Conservation (phyloP, 2,888 invertebrate species). For the Barypeithes pellucidus region DNA sequence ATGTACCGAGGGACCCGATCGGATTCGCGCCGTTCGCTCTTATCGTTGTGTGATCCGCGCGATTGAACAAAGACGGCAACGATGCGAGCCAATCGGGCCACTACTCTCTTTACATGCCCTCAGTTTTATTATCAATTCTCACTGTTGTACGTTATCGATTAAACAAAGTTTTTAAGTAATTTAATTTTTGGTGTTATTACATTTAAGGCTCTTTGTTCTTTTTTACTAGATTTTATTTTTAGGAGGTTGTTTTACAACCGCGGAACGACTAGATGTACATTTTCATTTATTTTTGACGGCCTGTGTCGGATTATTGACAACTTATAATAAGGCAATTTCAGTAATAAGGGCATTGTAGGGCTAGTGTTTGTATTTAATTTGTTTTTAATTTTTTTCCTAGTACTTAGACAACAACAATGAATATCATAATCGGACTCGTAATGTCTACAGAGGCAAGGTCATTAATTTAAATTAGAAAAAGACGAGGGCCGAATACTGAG, state of each 20-base stretch:
- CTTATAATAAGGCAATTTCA: too few species aligned
- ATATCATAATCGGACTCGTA: too few species aligned
- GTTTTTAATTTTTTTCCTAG: too few species aligned
- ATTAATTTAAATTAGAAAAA: too few species aligned
- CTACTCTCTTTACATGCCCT: conserved; percentile 40
- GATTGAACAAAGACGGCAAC: background rate
- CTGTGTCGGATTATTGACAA: conserved; percentile 1
- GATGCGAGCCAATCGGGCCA: background rate
- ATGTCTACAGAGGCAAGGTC: too few species aligned
- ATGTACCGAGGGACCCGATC: background rate
- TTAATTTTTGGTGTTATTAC: conserved; percentile 63
- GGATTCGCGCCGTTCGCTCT: background rate
- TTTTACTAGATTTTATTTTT: conserved; percentile 53
- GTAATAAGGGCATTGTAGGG: too few species aligned
- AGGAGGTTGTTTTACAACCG: conserved; percentile 40
- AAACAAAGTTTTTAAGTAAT: conserved; percentile 59
- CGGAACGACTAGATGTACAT: conserved; percentile 45
- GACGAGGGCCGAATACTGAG: too few species aligned
- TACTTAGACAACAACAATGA: too few species aligned
- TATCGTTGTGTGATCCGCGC: background rate
- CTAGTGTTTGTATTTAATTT: too few species aligned
- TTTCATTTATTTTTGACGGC: conserved; percentile 26
- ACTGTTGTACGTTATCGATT: conserved; percentile 59
- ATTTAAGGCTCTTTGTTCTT: conserved; percentile 60
- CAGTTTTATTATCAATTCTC: conserved; percentile 60